A percentile compares a stretch with the other conserved stretches of the same genome.
Evolutionary conservation across 2,888 invertebrate genomes (phyloP).

Genomic region (Pseudanteris insignis): DNA sequence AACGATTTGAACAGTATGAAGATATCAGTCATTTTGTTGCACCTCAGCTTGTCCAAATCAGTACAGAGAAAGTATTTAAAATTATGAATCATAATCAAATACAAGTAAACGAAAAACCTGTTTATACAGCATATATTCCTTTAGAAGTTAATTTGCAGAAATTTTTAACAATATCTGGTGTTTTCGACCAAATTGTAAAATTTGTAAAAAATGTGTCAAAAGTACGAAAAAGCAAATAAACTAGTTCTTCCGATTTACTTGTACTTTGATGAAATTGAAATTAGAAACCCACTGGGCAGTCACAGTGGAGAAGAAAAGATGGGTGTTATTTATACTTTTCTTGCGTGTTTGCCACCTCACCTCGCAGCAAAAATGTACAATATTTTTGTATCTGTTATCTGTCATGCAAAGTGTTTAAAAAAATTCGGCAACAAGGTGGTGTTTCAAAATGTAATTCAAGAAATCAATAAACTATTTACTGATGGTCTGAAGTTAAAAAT

Average conservation of each 20-base stretch:
- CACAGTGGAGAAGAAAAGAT: slow-evolving; percentile 7
- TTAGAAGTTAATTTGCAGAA: neutral
- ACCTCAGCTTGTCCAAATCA: too few relatives aligned
- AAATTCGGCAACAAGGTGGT: neutral
- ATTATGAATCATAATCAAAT: slow-evolving; percentile 10
- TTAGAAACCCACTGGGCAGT: slow-evolving; percentile 1
- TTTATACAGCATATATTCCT: slow-evolving; percentile 1
- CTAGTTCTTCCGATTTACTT: neutral
- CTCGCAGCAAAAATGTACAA: neutral
- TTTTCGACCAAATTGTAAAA: slow-evolving; percentile 1
- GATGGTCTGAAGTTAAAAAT: neutral
- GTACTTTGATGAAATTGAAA: slow-evolving; percentile 9
- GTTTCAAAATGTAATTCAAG: slow-evolving; percentile 3
- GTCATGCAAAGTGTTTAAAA: slow-evolving; percentile 7
- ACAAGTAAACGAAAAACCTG: neutral
- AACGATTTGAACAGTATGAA: slow-evolving; percentile 14
- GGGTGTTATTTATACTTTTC: neutral
- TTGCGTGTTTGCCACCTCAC: slow-evolving; percentile 4
- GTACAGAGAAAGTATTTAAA: slow-evolving; percentile 8
- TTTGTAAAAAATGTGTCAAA: neutral
- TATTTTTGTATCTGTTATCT: slow-evolving; percentile 4
- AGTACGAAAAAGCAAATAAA: too few relatives aligned
- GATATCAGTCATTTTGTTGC: slow-evolving; percentile 7
- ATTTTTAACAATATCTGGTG: neutral
- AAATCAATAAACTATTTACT: neutral